Evolutionary conservation across 2,797 vertebrate species (phyloP), one percentile per base, ranked within the genome.

Genomic region (Dallia pectoralis): DNA sequence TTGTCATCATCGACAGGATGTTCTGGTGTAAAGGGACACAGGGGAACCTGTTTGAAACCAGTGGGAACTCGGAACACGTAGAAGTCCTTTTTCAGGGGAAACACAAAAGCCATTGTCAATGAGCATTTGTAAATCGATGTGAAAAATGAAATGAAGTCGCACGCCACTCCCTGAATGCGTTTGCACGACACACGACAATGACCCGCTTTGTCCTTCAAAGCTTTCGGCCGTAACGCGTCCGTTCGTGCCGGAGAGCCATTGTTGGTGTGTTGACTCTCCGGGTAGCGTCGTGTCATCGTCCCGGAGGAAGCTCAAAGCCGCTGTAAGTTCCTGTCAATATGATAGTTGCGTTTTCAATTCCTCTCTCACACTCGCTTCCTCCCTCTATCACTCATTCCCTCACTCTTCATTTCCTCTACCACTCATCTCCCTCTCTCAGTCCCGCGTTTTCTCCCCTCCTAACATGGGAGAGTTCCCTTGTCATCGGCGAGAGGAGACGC

Each of bases 401-500:
- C 40, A 44, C 40, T 44, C 12, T 36, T 3, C 8, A 36, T 36
- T 36, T 36, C 33, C 4, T 56, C 51, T 56, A 4, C 51, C 51
- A 4, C 51, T 7, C 16, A 27, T 12, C 59, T 25, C 14, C 30
- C 9, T 22, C 59, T n/a, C 59, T 62, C 59, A 16, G 25, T 25
- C 59, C 29, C 25, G n/a, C n/a, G n/a, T n/a, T 61, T 12, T 61
- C n/a, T 53, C 19, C 8, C 8, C 22, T 25, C 8, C 2, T 22
- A 9, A 56, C 71, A 63, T 71, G 72, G 67, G 64, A 72, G 14
- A 14, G 19, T 25, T 80, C 75, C 79, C 84, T 69, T 63, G 59
- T 71, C 44, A 69, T 75, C 70, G 69, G 61, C 40, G 8, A 0
- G 16, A 77, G 29, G 51, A n/a, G n/a, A 8, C 75, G 78, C 65